phyloP scores from a whole-genome alignment of 2,797 vertebrate species.

The Ctenopoma multispine region DNA sequence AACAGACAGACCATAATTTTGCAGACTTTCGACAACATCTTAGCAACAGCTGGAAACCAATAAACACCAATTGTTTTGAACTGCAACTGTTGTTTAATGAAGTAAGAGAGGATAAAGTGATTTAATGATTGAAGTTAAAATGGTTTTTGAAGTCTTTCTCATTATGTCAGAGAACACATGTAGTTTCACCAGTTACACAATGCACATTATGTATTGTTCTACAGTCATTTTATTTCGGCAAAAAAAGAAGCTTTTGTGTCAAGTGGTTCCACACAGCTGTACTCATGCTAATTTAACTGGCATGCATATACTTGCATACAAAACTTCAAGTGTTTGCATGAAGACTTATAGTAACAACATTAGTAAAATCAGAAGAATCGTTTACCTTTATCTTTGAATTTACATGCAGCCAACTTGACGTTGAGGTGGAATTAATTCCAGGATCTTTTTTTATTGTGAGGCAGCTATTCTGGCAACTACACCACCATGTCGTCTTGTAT shows the following conservation, averaged over 20 bases:
- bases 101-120: slow-evolving; percentile 40
- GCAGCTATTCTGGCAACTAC: neutral
- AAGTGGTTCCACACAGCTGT: neutral
- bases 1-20: slow-evolving; percentile 66
- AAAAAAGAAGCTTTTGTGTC: neutral
- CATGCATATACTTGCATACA: too few relatives aligned
- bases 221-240: neutral
- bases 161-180: neutral
- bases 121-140: slow-evolving; percentile 34
- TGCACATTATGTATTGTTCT: slow-evolving; percentile 15
- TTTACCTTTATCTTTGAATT: neutral
- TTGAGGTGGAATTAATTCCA: neutral
- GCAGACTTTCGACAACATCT: slow-evolving; percentile 57
- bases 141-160: slow-evolving; percentile 1
- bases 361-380: neutral
- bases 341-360: too few relatives aligned
- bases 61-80: slow-evolving; percentile 65
- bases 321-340: too few relatives aligned
- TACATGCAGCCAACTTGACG: neutral
- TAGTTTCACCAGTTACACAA: neutral
- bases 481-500: neutral
- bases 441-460: neutral
- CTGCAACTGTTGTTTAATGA: slow-evolving; percentile 52
- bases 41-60: slow-evolving; percentile 73
- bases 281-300: neutral